Evolutionary conservation across 2,888 invertebrate species (phyloP).

Genomic region (Drosophila leonis): DNA sequence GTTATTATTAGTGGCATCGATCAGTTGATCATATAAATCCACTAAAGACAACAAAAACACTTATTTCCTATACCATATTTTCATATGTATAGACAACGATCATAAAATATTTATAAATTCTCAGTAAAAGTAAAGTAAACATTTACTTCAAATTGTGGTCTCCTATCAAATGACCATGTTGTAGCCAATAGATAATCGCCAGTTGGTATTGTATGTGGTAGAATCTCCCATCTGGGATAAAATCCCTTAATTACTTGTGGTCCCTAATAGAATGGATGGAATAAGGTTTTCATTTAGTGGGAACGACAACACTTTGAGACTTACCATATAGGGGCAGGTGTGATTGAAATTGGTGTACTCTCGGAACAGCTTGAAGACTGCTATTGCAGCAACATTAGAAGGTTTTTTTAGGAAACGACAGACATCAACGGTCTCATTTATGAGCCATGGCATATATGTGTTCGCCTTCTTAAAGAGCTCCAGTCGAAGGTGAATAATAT

Average conservation of each 20-base stretch:
- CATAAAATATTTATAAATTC: constrained; percentile 19
- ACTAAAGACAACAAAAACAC: neutral
- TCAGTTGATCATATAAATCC: neutral
- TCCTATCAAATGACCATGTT: constrained; percentile 30
- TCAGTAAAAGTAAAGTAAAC: constrained; percentile 37
- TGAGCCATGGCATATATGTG: constrained; percentile 50
- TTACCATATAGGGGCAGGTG: neutral
- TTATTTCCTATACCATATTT: neutral
- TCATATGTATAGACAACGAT: neutral
- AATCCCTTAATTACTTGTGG: constrained; percentile 18
- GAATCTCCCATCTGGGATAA: neutral
- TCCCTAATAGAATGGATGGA: constrained; percentile 19
- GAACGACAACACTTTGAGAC: neutral
- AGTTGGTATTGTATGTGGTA: constrained; percentile 17
- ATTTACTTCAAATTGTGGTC: constrained; percentile 28
- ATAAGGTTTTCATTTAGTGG: too few relatives aligned
- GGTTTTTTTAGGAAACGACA: neutral
- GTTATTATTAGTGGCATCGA: neutral
- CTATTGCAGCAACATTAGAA: neutral
- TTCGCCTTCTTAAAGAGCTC: constrained; percentile 32
- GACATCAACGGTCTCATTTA: constrained; percentile 22
- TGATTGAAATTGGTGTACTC: constrained; percentile 2
- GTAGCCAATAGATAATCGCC: constrained; percentile 31
- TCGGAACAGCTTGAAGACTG: neutral
- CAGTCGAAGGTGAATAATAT: constrained; percentile 20